Conservation (phyloP, 2,113 vertebrate species). For the Zootoca vivipara region DNA sequence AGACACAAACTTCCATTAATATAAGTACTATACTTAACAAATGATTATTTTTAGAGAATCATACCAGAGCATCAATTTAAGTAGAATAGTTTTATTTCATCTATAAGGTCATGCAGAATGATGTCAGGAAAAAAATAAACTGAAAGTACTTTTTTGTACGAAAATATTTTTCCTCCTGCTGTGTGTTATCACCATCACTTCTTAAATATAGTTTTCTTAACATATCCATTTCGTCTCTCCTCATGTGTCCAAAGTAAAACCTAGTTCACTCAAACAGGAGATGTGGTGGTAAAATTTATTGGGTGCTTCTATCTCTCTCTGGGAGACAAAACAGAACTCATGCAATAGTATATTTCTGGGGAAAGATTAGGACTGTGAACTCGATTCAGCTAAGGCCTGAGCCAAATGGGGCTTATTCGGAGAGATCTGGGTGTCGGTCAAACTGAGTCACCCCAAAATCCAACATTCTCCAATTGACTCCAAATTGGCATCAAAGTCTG, state of each 20-base stretch:
- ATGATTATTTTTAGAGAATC: neutral
- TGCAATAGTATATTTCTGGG: neutral
- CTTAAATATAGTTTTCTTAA: neutral
- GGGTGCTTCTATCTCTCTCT: neutral
- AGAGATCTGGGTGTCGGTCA: too few relatives aligned
- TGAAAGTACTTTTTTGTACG: neutral
- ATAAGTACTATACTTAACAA: neutral
- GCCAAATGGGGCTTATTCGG: too few relatives aligned
- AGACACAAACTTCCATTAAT: neutral
- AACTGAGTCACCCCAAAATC: too few relatives aligned
- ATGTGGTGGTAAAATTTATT: neutral
- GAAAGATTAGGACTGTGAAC: neutral
- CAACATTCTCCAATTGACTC: too few relatives aligned
- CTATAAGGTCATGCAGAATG: neutral
- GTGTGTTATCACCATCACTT: neutral
- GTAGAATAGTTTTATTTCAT: neutral
- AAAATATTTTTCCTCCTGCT: neutral
- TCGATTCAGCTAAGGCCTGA: too few relatives aligned
- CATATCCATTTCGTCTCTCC: neutral
- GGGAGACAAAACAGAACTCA: neutral
- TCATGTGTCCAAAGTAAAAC: neutral
- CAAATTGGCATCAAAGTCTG: too few relatives aligned
- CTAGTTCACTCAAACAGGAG: neutral
- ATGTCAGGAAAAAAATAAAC: neutral
- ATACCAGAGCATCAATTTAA: neutral